phyloP scores from a whole-genome alignment of 1,140 invertebrate genomes.

The Dendrolimus kikuchii region DNA sequence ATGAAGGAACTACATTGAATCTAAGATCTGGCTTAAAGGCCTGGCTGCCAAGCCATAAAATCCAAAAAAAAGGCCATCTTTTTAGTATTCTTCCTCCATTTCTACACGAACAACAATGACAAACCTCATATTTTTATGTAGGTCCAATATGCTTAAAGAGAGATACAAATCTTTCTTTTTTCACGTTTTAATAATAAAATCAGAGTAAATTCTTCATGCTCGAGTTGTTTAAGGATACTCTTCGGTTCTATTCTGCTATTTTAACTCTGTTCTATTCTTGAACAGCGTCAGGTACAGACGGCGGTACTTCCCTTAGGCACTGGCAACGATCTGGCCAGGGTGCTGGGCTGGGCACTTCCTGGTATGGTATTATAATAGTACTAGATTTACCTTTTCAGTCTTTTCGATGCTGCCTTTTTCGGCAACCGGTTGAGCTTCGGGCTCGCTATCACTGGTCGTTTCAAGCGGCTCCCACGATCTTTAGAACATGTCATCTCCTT shows the following conservation, averaged over 20 bases:
- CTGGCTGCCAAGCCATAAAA: too few relatives aligned
- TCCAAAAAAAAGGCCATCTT: too few relatives aligned
- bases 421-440: slow-evolving; percentile 54
- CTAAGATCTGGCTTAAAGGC: too few relatives aligned
- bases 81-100: too few relatives aligned
- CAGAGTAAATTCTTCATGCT: background rate
- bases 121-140: too few relatives aligned
- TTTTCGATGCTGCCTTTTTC: slow-evolving; percentile 76
- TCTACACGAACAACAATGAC: too few relatives aligned
- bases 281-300: slow-evolving; percentile 91
- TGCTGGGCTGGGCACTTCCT: slow-evolving; percentile 96
- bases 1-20: too few relatives aligned
- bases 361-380: too few relatives aligned
- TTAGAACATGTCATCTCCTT: background rate
- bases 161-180: too few relatives aligned
- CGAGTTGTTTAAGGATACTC: background rate
- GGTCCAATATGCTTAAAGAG: too few relatives aligned
- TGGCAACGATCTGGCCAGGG: slow-evolving; percentile 94
- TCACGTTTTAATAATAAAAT: too few relatives aligned
- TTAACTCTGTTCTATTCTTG: background rate
- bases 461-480: slow-evolving; percentile 58
- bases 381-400: slow-evolving; percentile 71
- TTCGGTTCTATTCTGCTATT: background rate
- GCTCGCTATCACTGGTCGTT: slow-evolving; percentile 54
- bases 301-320: slow-evolving; percentile 95